Conservation (phyloP, 2,113 vertebrate species). For the Pterocles gutturalis region DNA sequence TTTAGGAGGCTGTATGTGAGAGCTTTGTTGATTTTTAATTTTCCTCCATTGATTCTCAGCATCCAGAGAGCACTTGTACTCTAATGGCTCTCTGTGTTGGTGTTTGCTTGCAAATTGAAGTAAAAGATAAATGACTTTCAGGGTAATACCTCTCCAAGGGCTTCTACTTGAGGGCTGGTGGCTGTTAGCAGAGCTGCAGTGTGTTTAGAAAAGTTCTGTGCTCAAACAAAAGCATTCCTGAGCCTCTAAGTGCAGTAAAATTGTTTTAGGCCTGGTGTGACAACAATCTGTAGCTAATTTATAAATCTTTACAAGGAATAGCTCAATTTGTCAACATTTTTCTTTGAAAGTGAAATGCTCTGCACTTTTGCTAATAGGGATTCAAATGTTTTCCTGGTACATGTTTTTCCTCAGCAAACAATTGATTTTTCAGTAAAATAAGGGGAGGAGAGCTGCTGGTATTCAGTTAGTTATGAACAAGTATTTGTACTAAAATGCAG, state of each 20-base stretch:
- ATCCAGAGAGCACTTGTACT: conserved; percentile 74
- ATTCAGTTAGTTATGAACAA: background rate
- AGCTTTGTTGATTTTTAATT: conserved; percentile 79
- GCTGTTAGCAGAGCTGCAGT: conserved; percentile 33
- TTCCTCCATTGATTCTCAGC: conserved; percentile 76
- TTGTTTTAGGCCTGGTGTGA: background rate
- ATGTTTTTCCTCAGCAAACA: background rate
- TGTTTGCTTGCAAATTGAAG: conserved; percentile 76
- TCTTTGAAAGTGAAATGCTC: background rate
- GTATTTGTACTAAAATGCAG: background rate
- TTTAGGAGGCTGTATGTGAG: conserved; percentile 65
- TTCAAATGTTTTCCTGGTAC: background rate
- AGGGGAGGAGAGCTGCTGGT: background rate
- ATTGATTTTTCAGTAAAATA: background rate
- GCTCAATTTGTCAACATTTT: background rate
- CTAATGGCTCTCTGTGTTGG: conserved; percentile 70
- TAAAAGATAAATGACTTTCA: conserved; percentile 73
- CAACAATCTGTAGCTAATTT: background rate
- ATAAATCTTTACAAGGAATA: background rate
- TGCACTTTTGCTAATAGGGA: background rate
- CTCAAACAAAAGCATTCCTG: conserved; percentile 29
- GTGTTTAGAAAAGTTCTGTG: conserved; percentile 33
- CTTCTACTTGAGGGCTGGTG: conserved; percentile 31
- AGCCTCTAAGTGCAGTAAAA: background rate
- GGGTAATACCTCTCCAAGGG: conserved; percentile 68